A percentile compares a stretch with the other conserved stretches of the same genome.
Conservation (phyloP, 1,140 invertebrate genomes). For the Eumaeus atala region DNA sequence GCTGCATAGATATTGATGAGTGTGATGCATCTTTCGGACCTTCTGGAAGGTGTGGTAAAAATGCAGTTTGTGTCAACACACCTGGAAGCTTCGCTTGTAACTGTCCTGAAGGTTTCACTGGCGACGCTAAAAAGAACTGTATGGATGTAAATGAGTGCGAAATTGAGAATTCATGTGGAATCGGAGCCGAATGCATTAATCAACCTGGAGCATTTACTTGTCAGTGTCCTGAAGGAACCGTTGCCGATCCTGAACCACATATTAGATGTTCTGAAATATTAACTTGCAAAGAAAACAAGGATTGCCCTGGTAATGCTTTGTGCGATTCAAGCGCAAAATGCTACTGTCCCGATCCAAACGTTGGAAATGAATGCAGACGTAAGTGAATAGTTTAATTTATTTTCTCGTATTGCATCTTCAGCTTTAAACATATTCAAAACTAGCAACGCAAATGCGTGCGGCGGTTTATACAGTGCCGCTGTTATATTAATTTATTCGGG, state of each 20-base stretch:
- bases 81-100: slow-evolving; percentile 85
- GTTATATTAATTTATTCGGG: too few relatives aligned
- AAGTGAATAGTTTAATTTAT: slow-evolving; percentile 62
- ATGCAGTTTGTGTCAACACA: slow-evolving; percentile 89
- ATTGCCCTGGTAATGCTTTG: slow-evolving; percentile 92
- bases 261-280: slow-evolving; percentile 86
- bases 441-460: too few relatives aligned
- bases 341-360: slow-evolving; percentile 91
- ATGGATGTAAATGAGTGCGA: slow-evolving; percentile 89
- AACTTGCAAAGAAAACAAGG: slow-evolving; percentile 81
- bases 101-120: slow-evolving; percentile 86
- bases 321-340: slow-evolving; percentile 86
- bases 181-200: slow-evolving; percentile 87
- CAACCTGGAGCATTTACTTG: slow-evolving; percentile 85
- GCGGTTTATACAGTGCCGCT: too few relatives aligned
- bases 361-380: slow-evolving; percentile 93
- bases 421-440: too few relatives aligned
- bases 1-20: slow-evolving; percentile 95
- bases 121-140: slow-evolving; percentile 86
- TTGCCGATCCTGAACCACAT: slow-evolving; percentile 88
- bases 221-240: slow-evolving; percentile 84
- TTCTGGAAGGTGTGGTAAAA: slow-evolving; percentile 86
- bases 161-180: slow-evolving; percentile 79
- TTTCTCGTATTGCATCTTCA: slow-evolving; percentile 8
- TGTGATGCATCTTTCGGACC: slow-evolving; percentile 86